A percentile compares a stretch with the other conserved stretches of the same genome.
phyloP scores from a whole-genome alignment of 2,888 invertebrate genomes.

The Synanthedon vespiformis region DNA sequence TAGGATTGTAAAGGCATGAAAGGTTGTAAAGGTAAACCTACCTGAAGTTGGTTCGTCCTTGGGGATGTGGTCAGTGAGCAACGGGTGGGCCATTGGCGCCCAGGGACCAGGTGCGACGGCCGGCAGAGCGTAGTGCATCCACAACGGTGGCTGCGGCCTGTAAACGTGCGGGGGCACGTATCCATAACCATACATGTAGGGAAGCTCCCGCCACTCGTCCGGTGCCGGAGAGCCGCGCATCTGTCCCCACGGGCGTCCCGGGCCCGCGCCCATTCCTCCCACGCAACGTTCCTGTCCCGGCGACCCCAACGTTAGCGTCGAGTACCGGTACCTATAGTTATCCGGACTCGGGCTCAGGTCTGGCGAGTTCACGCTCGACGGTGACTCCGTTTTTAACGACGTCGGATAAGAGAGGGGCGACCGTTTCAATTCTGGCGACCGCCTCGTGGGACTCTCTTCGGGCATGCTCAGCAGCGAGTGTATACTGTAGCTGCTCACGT shows the following conservation, averaged over 20 bases:
- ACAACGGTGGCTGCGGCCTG: constrained; percentile 45
- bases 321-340: constrained; percentile 47
- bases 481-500: constrained; percentile 85
- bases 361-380: constrained; percentile 48
- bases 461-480: constrained; percentile 83
- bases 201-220: constrained; percentile 41
- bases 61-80: constrained; percentile 62
- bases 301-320: constrained; percentile 37
- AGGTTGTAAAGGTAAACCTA: constrained; percentile 12
- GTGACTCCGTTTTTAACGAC: constrained; percentile 50
- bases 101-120: constrained; percentile 61
- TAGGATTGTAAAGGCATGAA: too few species aligned
- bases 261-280: constrained; percentile 30
- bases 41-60: constrained; percentile 73
- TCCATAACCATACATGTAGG: constrained; percentile 50
- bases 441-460: constrained; percentile 51
- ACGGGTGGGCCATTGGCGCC: constrained; percentile 64
- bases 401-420: constrained; percentile 32
- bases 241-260: constrained; percentile 30
- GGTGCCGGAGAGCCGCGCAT: constrained; percentile 16
- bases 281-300: constrained; percentile 24
- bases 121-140: constrained; percentile 56
- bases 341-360: constrained; percentile 58
- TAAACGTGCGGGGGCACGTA: constrained; percentile 40
- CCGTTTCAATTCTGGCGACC: constrained; percentile 36